Evolutionary conservation across 2,797 vertebrate species (phyloP), one percentile per base, ranked within the genome.

Genomic region (Acrossocheilus wenchowensis): DNA sequence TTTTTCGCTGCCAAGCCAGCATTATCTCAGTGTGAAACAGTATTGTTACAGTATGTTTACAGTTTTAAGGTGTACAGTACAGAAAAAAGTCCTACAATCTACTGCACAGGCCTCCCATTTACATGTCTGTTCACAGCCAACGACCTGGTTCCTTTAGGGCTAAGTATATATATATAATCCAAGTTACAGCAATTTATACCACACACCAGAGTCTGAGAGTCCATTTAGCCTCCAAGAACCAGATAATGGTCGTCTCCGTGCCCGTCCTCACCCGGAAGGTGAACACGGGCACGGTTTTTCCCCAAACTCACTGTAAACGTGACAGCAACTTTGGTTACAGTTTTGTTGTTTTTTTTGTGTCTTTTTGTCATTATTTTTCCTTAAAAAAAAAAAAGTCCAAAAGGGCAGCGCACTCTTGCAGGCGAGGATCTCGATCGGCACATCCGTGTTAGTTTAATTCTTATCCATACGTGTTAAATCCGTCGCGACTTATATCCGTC

Each of bases 271-370:
- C 72, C 69, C 50, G 34, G 34, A 94, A 94, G 95, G 92, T 94
- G 94, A 92, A 94, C 92, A 94, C 87, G 93, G 95, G 96, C 95
- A 94, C 95, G 92, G 86, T 92, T 92, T 93, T 95, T 96, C 96
- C 96, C 97, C 97, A 98, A 98, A 98, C 96, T 99, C 97, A 98
- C 97, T 98, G 97, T 98, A 99, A 99, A 98, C 97, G 93, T 97
- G 93, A 96, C 97, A 99, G 98, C 97, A 99, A 99, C 98, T 99
- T 99, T 99, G 98, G 98, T 99, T 98, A 98, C 97, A 98, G 94
- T 95, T 96, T 90, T 86, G 26, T 89, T 69, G 66, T 69, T 69
- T 36, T 89, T 94, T 90, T 93, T 91, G 82, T 86, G 68, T 84
- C 90, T 89, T 90, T 90, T 92, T 93, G 90, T 89, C 78, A 89